Conservation (phyloP, 2,888 invertebrate species). For the Tachina fera region DNA sequence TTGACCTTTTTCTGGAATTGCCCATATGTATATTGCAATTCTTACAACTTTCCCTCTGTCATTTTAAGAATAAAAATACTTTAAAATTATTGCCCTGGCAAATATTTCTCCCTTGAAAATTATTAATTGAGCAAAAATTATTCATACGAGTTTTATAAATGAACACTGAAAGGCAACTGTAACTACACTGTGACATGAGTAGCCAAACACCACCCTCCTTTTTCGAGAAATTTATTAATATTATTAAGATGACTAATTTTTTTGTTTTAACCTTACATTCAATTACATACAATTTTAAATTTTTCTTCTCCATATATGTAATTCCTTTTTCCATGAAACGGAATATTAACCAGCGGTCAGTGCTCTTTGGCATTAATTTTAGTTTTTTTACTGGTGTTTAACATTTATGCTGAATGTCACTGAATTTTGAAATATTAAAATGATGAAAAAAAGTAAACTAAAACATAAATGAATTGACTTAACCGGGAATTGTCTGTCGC, state of each 20-base stretch:
- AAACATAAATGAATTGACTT: slow-evolving; percentile 38
- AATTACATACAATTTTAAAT: slow-evolving; percentile 38
- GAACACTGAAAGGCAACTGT: no score
- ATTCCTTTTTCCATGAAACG: neutral
- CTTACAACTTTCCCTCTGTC: no score
- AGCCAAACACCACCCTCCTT: neutral
- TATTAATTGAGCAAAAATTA: neutral
- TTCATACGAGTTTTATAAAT: neutral
- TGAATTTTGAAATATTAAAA: neutral
- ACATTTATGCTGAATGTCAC: slow-evolving; percentile 4
- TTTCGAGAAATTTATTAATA: slow-evolving; percentile 48
- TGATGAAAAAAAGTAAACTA: neutral
- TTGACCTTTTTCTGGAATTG: no score
- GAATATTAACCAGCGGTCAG: neutral
- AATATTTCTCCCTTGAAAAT: neutral
- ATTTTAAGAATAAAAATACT: no score
- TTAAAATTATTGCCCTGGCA: neutral
- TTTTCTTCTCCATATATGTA: neutral
- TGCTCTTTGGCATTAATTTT: slow-evolving; percentile 19
- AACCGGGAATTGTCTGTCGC: slow-evolving; percentile 56
- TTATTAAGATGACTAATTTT: slow-evolving; percentile 62
- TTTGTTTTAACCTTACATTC: slow-evolving; percentile 38
- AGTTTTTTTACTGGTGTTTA: neutral
- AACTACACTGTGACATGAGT: slow-evolving; percentile 1
- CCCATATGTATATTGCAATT: no score